These are phyloP conservation scores for Amblyraja radiata DNA, from an alignment of 2,797 vertebrate genomes.

Conservation along the genomic window DNA sequence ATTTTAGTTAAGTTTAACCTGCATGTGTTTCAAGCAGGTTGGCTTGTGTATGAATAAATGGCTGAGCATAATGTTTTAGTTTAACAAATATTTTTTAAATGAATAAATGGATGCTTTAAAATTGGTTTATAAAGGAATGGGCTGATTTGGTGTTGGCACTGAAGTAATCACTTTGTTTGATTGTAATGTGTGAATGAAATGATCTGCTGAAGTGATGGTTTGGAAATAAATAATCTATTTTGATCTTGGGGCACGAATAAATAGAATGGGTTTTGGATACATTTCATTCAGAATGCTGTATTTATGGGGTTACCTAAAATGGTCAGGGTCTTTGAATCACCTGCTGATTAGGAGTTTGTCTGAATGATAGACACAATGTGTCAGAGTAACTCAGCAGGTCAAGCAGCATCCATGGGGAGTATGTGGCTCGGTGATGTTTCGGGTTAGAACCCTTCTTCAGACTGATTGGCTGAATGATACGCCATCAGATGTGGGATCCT, in stretches of 20 bases:
- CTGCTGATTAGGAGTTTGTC: neutral
- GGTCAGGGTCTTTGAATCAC: neutral
- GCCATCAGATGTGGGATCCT: neutral
- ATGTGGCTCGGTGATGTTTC: too few relatives aligned
- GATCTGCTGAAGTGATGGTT: neutral
- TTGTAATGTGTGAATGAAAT: neutral
- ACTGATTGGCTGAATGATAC: too few relatives aligned
- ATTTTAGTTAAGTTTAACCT: neutral
- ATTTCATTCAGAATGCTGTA: neutral
- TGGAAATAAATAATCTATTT: too few relatives aligned
- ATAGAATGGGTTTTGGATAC: neutral
- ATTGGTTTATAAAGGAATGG: neutral
- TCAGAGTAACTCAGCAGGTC: too few relatives aligned
- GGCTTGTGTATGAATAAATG: neutral
- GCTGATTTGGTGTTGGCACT: neutral
- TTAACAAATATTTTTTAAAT: neutral
- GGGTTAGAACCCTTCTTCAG: too few relatives aligned
- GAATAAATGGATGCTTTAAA: neutral
- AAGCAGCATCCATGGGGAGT: too few relatives aligned
- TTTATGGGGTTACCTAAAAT: neutral
- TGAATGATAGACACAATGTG: too few relatives aligned
- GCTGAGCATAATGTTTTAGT: neutral
- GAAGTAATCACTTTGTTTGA: neutral
- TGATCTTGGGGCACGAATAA: too few relatives aligned
- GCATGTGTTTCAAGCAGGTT: neutral